Conservation (phyloP, 2,888 invertebrate species). For the Hypselothyrea guttata region DNA sequence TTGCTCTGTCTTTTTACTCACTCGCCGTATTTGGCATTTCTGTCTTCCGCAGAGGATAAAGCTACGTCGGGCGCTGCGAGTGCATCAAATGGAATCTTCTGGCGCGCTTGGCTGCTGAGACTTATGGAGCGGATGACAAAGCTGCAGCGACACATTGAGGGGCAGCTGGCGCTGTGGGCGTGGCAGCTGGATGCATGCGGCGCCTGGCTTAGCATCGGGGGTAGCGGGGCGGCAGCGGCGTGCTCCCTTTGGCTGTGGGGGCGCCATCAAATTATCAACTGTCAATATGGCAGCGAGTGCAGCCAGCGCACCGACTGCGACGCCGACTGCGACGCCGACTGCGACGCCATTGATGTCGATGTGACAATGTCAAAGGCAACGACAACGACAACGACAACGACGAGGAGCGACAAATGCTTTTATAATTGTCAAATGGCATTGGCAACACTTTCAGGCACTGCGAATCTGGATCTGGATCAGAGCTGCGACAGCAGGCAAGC, state of each 20-base stretch:
- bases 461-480: conserved; percentile 39
- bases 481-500: conserved; percentile 23
- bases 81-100: conserved; percentile 57
- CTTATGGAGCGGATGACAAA: conserved; percentile 46
- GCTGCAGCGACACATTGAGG: conserved; percentile 56
- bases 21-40: no score
- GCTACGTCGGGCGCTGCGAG: conserved; percentile 58
- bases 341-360: conserved; percentile 21
- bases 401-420: conserved; percentile 72
- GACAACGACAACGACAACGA: conserved; percentile 11
- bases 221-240: conserved; percentile 10
- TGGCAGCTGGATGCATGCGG: conserved; percentile 42
- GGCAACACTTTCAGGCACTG: conserved; percentile 46
- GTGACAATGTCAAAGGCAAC: conserved; percentile 58
- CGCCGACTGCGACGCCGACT: conserved; percentile 21
- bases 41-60: conserved; percentile 53
- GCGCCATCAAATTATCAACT: conserved; percentile 76
- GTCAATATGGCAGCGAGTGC: conserved; percentile 60
- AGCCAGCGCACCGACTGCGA: conserved; percentile 14
- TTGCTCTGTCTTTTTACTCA: conserved; percentile 11
- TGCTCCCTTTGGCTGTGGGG: conserved; percentile 41
- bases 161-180: conserved; percentile 56
- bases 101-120: conserved; percentile 55
- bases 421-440: conserved; percentile 77
- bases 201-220: conserved; percentile 35